Base-by-base conservation (phyloP, 2,888 invertebrate species). In the Carpatolechia fugitivella region DNA sequence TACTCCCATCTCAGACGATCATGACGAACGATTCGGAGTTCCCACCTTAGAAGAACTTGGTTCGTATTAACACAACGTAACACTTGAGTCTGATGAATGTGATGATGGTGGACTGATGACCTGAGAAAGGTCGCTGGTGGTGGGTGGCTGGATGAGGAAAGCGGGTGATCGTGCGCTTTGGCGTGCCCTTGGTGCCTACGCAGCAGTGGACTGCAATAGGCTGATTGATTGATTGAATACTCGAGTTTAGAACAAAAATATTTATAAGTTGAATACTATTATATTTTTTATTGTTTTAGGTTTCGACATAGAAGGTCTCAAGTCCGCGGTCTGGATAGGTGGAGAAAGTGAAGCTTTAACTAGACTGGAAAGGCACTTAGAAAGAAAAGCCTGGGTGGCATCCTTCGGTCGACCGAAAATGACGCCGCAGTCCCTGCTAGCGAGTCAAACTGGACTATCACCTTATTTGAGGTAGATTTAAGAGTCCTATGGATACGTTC, bases 311-410 rank as follows among this genome's bases (percentile, higher is more conserved):
- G 95, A 95, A 54, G 92, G 92, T 13, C 79, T 96, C 11, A 90
- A 91, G 57, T 92, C 94, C 3, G 92, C 95, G 0, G 92, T 94
- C 0, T 97, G 96, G 95, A 85, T 93, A 56, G 97, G 96, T 0
- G 95, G 96, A 0, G 96, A 96, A 72, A 93, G 91, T 33, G 95
- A 96, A 66, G 94, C 94, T 0, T 76, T 96, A 60, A 88, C 92
- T 10, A 88, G 96, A 48, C 82, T 97, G 55, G 95, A 96, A 68
- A 88, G 94, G 20, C 94, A 97, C 72, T 87, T 97, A 44, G 95
- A 96, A 75, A 87, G 95, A 41, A 95, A 97, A 81, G 96, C 96
- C 0, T 97, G 96, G 96, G 96, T 96, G 7, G 96, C 96, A n/a
- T 95, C 95, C 16, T 97, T 96, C 76, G 97, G 96, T 7, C 91